Evolutionary conservation across 2,113 vertebrate genomes (phyloP).

Genomic region (Megaceryle torquata): DNA sequence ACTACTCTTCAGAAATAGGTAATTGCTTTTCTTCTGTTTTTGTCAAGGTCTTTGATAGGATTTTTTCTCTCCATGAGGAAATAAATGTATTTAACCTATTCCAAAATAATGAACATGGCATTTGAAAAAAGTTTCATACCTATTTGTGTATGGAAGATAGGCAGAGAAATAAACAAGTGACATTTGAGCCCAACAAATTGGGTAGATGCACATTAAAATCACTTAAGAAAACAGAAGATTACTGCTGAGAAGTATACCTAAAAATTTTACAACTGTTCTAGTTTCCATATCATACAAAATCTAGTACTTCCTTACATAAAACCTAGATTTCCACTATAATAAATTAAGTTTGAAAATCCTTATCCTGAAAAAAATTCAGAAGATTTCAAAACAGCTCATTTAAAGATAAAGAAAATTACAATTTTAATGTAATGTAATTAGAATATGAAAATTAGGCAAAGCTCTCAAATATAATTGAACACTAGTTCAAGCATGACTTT

Average conservation of each 20-base stretch:
- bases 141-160: neutral
- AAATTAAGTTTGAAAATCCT: neutral
- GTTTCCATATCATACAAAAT: neutral
- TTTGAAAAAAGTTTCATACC: neutral
- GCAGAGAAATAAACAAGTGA: neutral
- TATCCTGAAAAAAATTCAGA: neutral
- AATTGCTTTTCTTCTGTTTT: neutral
- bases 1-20: neutral
- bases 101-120: neutral
- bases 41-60: neutral
- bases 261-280: neutral
- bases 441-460: neutral
- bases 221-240: neutral
- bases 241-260: neutral
- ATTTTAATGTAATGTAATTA: neutral
- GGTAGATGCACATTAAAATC: neutral
- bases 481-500: neutral
- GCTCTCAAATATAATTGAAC: neutral
- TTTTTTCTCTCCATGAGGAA: neutral
- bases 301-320: neutral
- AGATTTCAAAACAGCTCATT: neutral
- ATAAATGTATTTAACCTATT: neutral
- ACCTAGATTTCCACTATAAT: neutral
- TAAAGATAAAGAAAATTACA: neutral
- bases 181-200: neutral